Conservation (phyloP, 2,113 vertebrate genomes). For the Jaculus jaculus region DNA sequence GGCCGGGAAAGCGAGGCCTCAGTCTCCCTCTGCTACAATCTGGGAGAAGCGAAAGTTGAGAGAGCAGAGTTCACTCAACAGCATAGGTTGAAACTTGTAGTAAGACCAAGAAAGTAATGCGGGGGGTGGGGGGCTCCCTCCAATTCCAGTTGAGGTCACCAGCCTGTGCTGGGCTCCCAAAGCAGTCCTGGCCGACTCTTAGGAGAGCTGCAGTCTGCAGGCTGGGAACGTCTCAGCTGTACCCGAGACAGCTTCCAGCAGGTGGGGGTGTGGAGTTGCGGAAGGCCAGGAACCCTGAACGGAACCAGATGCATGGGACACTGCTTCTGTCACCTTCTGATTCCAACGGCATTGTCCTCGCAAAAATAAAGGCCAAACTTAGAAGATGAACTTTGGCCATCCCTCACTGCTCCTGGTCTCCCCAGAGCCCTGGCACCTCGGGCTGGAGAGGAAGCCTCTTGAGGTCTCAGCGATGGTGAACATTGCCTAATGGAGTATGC, state of each 20-base stretch:
- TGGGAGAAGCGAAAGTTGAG: not conserved
- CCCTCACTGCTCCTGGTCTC: not conserved
- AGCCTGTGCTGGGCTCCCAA: not conserved
- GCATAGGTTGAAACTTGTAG: not conserved
- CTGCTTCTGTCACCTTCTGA: not conserved
- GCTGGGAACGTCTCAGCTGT: not conserved
- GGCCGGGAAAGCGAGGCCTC: not conserved
- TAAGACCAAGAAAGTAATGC: not conserved
- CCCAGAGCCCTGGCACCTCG: not conserved
- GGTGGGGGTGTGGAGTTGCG: constrained; percentile 75
- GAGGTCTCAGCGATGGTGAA: not conserved
- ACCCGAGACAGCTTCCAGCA: constrained; percentile 65
- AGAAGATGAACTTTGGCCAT: not conserved
- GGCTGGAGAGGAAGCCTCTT: not conserved
- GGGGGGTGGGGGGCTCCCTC: too few relatives aligned
- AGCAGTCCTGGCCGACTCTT: not conserved
- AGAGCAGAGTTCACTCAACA: not conserved
- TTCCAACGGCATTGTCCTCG: not conserved
- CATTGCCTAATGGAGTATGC: not conserved
- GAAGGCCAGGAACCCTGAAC: not conserved
- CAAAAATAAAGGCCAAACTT: too few relatives aligned
- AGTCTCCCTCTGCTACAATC: not conserved
- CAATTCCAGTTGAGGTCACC: not conserved
- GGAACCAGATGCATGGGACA: accelerated
- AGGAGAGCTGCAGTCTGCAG: accelerated